Base-by-base conservation (phyloP, 2,888 invertebrate species). In the Limnephilus lunatus region DNA sequence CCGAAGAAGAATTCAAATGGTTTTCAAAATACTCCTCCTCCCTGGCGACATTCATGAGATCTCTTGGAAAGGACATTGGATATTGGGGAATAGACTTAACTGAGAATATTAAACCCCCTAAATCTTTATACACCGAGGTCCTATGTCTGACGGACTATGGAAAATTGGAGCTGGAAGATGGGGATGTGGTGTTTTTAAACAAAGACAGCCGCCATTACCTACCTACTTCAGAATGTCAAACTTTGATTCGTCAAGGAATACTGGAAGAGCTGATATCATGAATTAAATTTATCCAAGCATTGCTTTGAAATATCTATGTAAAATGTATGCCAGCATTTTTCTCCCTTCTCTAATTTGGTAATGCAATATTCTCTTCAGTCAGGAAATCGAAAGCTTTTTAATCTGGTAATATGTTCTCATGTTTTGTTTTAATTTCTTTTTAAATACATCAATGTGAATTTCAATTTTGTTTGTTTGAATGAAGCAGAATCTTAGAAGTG, bases 141-240 rank as follows among this genome's bases (percentile, higher is more conserved):
- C 96, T 98, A 30, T 99, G 99, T 95, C 94, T 99, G 86, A 96
- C 97, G 86, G 99, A 99, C 95, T 99, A 99, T 95, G 99, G 99
- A 0, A 99, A 98, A 95, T 97, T 99, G 94, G 99, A 99, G 95
- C 96, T 99, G 15, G 98, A 98, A 94, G 98, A 99, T 95, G 99
- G 99, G n/a, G 98, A 98, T 94, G 97, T 98, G 9, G 97, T 99
- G 35, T 96, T 98, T 94, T 96, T 99, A 32, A 99, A 98, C 95
- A 98, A 98, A 95, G 98, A 99, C 94, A 98, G 98, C 94, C 97
- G 98, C 95, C 99, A 99, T 95, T 98, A 98, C 94, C 95, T 99
- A 92, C 98, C 99, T 3, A 97, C 99, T 93, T 97, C 97, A 0
- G 98, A 98, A 94, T 99, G 99, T 95, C 99, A 99, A 95, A 97